These are phyloP conservation scores for Pygoscelis antarcticus DNA, from an alignment of 2,113 vertebrate genomes.

Conservation along the genomic window DNA sequence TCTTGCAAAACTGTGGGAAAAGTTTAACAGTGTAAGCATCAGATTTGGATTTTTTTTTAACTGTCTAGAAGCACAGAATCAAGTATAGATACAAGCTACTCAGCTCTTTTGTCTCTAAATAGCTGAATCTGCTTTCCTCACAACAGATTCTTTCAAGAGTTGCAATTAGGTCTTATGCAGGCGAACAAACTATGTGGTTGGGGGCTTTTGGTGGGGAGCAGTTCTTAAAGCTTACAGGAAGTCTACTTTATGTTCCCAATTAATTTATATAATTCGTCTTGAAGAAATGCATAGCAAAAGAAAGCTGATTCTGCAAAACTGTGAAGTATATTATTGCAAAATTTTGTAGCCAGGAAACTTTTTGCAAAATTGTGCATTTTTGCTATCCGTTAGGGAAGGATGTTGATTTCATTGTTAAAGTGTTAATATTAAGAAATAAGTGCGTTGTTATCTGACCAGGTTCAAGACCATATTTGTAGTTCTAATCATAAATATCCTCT, in stretches of 20 bases:
- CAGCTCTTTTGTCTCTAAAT: background rate
- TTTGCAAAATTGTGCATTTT: background rate
- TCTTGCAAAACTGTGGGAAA: conserved; percentile 43
- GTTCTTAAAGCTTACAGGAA: background rate
- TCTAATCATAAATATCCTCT: background rate
- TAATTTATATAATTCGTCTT: background rate
- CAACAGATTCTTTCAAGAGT: background rate
- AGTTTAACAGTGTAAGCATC: conserved; percentile 1
- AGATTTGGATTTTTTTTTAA: background rate
- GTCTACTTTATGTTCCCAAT: background rate
- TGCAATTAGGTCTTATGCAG: background rate
- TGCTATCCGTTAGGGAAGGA: background rate
- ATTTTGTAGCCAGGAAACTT: background rate
- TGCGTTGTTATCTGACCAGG: background rate
- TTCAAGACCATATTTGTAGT: background rate
- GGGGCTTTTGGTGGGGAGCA: background rate
- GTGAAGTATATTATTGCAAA: background rate
- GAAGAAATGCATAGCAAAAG: background rate
- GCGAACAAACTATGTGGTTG: background rate
- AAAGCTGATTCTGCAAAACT: background rate
- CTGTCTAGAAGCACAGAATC: background rate
- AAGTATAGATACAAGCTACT: conserved; percentile 17
- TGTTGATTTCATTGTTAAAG: background rate
- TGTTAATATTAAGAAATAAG: background rate
- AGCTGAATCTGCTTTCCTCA: background rate